Evolutionary conservation across 2,797 vertebrate species (phyloP).

Genomic region (Takifugu rubripes): DNA sequence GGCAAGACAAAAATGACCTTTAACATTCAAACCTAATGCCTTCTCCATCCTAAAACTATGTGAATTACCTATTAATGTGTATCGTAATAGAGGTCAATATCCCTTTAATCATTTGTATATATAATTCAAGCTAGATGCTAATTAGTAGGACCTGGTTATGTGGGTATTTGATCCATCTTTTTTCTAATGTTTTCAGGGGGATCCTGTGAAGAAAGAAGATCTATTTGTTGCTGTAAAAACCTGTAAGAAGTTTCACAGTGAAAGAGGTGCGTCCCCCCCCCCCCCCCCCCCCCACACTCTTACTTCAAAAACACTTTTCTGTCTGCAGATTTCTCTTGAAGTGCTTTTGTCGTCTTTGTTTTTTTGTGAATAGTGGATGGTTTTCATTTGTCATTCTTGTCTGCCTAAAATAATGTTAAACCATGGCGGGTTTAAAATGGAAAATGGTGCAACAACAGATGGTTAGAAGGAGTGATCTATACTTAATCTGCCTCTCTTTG

Average conservation of each 20-base stretch:
- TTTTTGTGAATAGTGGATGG: no score
- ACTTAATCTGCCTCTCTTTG: slow-evolving; percentile 28
- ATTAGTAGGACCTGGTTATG: not conserved
- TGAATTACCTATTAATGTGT: no score
- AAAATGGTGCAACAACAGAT: slow-evolving; percentile 14
- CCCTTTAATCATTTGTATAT: no score
- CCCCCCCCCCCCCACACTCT: slow-evolving; percentile 8
- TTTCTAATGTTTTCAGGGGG: slow-evolving; percentile 71
- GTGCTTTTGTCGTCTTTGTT: not conserved
- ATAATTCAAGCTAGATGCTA: no score
- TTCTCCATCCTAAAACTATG: no score
- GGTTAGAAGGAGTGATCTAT: slow-evolving; percentile 12
- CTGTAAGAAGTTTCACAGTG: slow-evolving; percentile 90
- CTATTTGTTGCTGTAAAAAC: slow-evolving; percentile 97
- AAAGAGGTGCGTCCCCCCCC: slow-evolving; percentile 84
- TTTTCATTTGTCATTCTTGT: no score
- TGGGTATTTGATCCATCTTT: not conserved
- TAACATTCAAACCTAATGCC: no score
- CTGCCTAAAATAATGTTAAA: no score
- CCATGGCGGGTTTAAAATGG: slow-evolving; percentile 6
- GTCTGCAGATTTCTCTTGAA: not conserved
- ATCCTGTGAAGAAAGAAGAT: slow-evolving; percentile 82
- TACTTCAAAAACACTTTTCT: no score
- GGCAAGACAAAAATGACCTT: no score
- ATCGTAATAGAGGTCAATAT: no score